Evolutionary conservation across 1,140 invertebrate species (phyloP).

Genomic region (Drosophila punjabiensis): DNA sequence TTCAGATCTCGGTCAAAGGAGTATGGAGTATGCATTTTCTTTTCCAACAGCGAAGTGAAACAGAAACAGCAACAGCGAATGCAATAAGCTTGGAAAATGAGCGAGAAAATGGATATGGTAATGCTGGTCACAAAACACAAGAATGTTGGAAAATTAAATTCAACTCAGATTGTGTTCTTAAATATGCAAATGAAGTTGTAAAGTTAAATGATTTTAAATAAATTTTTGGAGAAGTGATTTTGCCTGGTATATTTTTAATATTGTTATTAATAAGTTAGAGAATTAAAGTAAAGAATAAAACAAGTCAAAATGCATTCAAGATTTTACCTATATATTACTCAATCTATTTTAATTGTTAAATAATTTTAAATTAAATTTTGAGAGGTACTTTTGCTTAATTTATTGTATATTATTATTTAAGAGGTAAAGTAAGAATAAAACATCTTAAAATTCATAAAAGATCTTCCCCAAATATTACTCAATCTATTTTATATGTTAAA

Average conservation of each 20-base stretch:
- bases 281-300: neutral
- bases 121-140: neutral
- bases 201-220: neutral
- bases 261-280: too few relatives aligned
- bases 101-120: neutral
- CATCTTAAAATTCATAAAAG: too few relatives aligned
- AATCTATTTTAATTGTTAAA: too few relatives aligned
- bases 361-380: too few relatives aligned
- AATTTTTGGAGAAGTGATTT: neutral
- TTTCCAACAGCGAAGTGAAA: neutral
- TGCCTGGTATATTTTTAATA: neutral
- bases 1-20: neutral
- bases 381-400: too few relatives aligned
- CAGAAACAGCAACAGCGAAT: neutral
- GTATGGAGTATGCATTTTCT: conserved; percentile 11
- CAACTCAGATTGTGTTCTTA: neutral
- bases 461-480: too few relatives aligned
- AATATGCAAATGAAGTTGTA: neutral
- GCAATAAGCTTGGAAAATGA: conserved; percentile 9
- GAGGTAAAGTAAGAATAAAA: too few relatives aligned
- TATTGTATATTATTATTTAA: too few relatives aligned
- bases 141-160: neutral
- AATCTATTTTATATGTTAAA: too few relatives aligned
- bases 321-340: too few relatives aligned
- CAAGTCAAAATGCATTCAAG: neutral